Conservation (phyloP, 2,113 vertebrate genomes). For the Oreochromis aureus region DNA sequence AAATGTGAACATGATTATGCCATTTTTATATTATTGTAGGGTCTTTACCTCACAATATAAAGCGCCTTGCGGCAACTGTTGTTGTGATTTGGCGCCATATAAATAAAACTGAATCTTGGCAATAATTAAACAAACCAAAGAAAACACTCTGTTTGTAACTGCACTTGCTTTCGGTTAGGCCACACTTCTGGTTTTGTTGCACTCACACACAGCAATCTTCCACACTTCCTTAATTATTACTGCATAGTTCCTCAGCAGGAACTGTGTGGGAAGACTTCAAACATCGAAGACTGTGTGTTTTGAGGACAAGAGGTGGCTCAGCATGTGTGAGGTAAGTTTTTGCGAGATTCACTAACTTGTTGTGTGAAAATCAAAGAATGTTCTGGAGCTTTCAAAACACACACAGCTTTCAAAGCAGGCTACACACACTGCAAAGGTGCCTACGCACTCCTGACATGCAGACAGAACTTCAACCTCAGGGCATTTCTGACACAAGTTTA, state of each 20-base stretch:
- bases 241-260: neutral
- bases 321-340: neutral
- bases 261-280: neutral
- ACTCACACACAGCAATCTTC: neutral
- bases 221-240: neutral
- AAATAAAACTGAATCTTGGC: neutral
- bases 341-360: neutral
- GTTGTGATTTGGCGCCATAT: neutral
- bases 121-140: neutral
- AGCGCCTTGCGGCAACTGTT: neutral
- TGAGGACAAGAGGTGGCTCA: neutral
- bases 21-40: slow-evolving; percentile 8
- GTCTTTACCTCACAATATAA: neutral
- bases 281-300: neutral
- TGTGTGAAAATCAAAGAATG: neutral
- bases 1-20: slow-evolving; percentile 64
- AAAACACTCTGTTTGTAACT: neutral
- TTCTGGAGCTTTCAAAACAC: neutral
- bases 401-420: neutral
- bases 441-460: neutral
- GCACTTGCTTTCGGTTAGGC: neutral
- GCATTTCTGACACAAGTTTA: neutral
- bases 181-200: neutral
- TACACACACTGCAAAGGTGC: neutral
- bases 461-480: neutral